A percentile compares a stretch with the other conserved stretches of the same genome.
phyloP scores from a whole-genome alignment of 2,113 vertebrate genomes.

The Acanthochromis polyacanthus region DNA sequence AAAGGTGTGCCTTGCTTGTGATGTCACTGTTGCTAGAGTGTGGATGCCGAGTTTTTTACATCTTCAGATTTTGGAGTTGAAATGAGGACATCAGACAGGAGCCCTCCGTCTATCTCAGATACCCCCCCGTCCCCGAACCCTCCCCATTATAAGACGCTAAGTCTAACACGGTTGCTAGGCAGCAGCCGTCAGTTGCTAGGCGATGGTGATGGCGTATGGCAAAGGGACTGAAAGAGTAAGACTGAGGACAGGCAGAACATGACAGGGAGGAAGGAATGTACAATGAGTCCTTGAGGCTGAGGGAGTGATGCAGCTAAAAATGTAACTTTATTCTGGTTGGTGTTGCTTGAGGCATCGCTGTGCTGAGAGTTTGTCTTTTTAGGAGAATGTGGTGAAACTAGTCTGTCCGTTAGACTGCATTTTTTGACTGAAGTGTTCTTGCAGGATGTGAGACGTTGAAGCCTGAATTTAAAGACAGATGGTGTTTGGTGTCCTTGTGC shows the following conservation, averaged over 20 bases:
- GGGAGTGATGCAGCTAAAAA: no score
- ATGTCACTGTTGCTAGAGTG: not conserved
- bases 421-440: no score
- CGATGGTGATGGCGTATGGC: conserved; percentile 48
- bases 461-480: no score
- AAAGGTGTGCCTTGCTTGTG: not conserved
- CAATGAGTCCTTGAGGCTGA: not conserved
- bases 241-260: conserved; percentile 51
- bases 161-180: conserved; percentile 77
- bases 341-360: no score
- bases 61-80: not conserved
- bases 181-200: conserved; percentile 78
- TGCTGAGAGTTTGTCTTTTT: no score
- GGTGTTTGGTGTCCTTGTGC: no score
- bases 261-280: conserved; percentile 31
- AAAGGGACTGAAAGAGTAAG: conserved; percentile 33
- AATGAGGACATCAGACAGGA: conserved; percentile 34
- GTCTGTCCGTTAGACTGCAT: no score
- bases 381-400: no score
- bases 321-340: not conserved
- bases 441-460: no score
- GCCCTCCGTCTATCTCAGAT: conserved; percentile 26
- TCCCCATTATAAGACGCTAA: conserved; percentile 20
- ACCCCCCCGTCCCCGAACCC: conserved; percentile 24
- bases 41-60: not conserved